phyloP scores from a whole-genome alignment of 1,140 invertebrate genomes.

The Trypoxylus dichotomus region DNA sequence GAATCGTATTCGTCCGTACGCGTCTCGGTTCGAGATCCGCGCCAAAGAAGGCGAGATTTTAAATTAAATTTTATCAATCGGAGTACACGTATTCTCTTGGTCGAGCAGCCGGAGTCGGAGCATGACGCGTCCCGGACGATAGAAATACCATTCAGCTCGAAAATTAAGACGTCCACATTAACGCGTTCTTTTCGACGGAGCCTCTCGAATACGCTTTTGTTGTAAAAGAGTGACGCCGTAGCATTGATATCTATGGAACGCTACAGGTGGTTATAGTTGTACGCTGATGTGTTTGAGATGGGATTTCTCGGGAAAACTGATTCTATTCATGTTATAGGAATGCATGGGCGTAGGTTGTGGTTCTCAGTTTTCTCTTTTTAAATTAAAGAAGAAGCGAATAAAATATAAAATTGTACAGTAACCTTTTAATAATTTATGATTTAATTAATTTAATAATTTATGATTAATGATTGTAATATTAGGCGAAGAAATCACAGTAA shows the following conservation, averaged over 20 bases:
- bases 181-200: neutral
- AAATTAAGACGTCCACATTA: neutral
- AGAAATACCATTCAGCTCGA: neutral
- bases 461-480: too few species aligned
- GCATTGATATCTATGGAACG: neutral
- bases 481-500: too few species aligned
- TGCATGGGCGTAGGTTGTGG: too few species aligned
- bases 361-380: too few species aligned
- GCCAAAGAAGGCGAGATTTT: neutral
- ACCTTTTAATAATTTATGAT: too few species aligned
- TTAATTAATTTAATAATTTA: too few species aligned
- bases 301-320: neutral
- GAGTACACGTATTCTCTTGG: neutral
- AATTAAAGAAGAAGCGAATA: too few species aligned
- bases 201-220: neutral
- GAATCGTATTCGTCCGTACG: neutral
- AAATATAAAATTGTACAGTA: too few species aligned
- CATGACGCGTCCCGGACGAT: neutral
- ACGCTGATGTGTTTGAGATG: neutral
- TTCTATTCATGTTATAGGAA: too few species aligned
- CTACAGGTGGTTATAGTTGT: slow-evolving; percentile 2
- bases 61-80: slow-evolving; percentile 1
- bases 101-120: neutral
- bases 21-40: neutral
- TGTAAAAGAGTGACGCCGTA: neutral